Conservation (phyloP, 1,140 invertebrate genomes). For the Solenopsis fugax region DNA sequence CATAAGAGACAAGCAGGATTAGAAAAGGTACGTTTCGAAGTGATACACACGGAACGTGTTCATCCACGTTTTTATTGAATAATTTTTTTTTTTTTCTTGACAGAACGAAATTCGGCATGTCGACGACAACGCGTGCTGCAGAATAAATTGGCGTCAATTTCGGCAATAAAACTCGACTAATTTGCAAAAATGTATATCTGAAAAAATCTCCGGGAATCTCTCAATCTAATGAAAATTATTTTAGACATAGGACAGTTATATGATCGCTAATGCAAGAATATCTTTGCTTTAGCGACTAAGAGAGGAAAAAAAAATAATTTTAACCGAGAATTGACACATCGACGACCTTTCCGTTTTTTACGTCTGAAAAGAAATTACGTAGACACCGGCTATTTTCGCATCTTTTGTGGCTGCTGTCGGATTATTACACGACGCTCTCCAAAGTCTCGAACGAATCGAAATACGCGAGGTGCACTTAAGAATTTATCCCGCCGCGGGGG, state of each 20-base stretch:
- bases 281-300: neutral
- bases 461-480: conserved; percentile 40
- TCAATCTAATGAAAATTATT: neutral
- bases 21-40: neutral
- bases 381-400: conserved; percentile 27
- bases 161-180: neutral
- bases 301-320: neutral
- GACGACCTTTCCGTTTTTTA: conserved; percentile 22
- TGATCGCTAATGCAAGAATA: neutral
- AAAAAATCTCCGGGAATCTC: neutral
- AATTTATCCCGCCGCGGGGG: conserved; percentile 13
- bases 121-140: neutral
- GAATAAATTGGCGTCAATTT: conserved; percentile 21
- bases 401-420: conserved; percentile 3
- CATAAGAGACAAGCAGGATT: neutral
- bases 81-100: neutral
- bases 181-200: neutral
- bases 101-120: neutral
- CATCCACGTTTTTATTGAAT: neutral
- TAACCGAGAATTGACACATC: neutral
- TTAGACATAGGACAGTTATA: neutral
- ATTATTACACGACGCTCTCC: neutral
- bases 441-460: conserved; percentile 5
- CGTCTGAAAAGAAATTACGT: conserved; percentile 1
- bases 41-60: neutral